phyloP scores from a whole-genome alignment of 2,888 invertebrate genomes.

The Tortricodes alternella region DNA sequence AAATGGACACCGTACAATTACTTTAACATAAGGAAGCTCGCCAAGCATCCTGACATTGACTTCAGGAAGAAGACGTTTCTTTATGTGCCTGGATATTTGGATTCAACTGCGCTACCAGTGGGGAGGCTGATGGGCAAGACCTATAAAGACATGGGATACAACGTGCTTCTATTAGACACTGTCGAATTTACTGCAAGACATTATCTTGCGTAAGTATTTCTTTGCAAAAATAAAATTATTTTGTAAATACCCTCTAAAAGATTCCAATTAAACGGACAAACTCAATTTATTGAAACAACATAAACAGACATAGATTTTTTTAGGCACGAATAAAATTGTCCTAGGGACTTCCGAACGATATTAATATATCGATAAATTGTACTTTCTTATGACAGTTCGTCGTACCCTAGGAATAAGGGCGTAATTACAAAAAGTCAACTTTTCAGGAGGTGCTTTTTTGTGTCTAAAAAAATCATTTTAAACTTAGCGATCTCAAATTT shows the following conservation, averaged over 20 bases:
- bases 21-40: conserved; percentile 50
- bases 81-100: conserved; percentile 61
- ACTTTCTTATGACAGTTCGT: no score
- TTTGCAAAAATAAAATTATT: background rate
- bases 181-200: conserved; percentile 54
- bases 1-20: conserved; percentile 52
- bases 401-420: no score
- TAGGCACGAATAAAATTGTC: no score
- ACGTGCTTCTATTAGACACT: conserved; percentile 52
- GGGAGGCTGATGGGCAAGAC: conserved; percentile 39
- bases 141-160: conserved; percentile 57
- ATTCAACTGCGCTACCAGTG: conserved; percentile 49
- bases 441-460: no score
- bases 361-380: no score
- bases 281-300: no score
- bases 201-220: conserved; percentile 59
- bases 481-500: no score
- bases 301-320: no score
- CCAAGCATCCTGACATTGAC: conserved; percentile 47
- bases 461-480: no score
- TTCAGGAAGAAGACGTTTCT: conserved; percentile 53
- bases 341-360: no score
- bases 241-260: background rate
- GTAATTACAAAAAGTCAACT: no score
- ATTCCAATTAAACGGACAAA: no score